Conservation (phyloP, 2,113 vertebrate genomes). For the Struthidea cinerea region DNA sequence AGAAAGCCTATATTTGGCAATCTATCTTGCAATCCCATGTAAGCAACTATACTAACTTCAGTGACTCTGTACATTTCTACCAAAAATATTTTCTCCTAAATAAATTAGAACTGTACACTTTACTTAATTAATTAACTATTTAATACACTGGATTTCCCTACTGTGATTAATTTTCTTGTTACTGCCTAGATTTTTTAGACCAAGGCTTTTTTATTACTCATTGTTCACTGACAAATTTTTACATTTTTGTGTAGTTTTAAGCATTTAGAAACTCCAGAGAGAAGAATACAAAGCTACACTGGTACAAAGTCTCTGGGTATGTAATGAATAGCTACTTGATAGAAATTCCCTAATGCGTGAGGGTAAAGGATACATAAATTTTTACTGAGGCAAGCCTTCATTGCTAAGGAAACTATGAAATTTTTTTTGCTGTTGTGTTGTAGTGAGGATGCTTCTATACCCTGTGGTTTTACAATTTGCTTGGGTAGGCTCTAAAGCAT, state of each 20-base stretch:
- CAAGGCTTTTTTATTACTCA: background rate
- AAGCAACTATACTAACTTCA: background rate
- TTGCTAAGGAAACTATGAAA: background rate
- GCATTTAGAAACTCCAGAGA: background rate
- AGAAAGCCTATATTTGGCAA: background rate
- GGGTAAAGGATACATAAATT: background rate
- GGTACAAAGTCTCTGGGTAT: background rate
- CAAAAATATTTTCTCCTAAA: background rate
- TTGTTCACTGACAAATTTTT: background rate
- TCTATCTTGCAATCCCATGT: background rate
- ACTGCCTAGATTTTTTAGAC: background rate
- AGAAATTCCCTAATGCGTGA: background rate
- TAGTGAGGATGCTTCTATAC: background rate
- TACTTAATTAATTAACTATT: background rate
- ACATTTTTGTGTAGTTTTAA: background rate
- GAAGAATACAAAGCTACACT: background rate
- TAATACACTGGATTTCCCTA: background rate
- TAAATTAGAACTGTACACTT: background rate
- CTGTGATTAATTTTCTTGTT: background rate
- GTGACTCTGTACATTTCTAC: background rate
- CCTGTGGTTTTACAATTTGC: background rate
- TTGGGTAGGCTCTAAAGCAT: background rate
- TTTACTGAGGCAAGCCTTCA: background rate
- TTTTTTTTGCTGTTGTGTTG: background rate
- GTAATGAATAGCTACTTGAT: background rate